phyloP scores from a whole-genome alignment of 2,113 vertebrate species.

The Oceanodroma tethys region DNA sequence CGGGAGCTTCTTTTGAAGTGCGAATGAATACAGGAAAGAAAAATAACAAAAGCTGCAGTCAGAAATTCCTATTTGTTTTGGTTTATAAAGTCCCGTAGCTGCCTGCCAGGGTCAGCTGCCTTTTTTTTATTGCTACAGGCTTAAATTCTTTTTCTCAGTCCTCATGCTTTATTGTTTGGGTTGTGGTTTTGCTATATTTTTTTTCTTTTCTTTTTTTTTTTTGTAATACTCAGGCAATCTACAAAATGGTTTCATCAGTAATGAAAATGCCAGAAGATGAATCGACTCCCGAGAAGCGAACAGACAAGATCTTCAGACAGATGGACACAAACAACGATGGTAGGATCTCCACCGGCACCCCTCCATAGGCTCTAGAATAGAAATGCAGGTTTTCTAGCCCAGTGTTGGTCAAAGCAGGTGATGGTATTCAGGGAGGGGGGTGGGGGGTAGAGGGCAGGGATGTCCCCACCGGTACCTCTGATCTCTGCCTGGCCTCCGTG shows the following conservation, averaged over 20 bases:
- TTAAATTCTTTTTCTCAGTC: neutral
- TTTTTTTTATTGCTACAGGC: neutral
- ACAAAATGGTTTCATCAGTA: slow-evolving; percentile 85
- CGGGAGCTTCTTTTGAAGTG: neutral
- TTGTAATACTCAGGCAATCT: slow-evolving; percentile 71
- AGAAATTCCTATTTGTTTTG: neutral
- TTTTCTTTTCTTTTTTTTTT: neutral
- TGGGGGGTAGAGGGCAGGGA: neutral
- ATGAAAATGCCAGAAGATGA: slow-evolving; percentile 87
- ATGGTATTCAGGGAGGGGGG: no score
- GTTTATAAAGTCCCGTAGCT: neutral
- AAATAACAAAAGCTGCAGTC: neutral
- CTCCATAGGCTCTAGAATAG: neutral
- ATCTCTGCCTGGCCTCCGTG: neutral
- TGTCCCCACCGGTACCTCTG: neutral
- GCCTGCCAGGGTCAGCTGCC: neutral
- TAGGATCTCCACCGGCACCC: slow-evolving; percentile 32
- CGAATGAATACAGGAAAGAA: neutral
- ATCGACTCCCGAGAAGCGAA: slow-evolving; percentile 85
- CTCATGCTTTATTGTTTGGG: neutral
- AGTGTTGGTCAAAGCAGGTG: neutral
- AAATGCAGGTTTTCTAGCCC: neutral
- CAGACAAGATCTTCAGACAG: slow-evolving; percentile 88
- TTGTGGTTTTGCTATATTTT: neutral
- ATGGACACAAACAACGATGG: slow-evolving; percentile 89